These are phyloP conservation scores for Dicaeum eximium DNA, from an alignment of 2,113 vertebrate genomes.

Conservation along the genomic window DNA sequence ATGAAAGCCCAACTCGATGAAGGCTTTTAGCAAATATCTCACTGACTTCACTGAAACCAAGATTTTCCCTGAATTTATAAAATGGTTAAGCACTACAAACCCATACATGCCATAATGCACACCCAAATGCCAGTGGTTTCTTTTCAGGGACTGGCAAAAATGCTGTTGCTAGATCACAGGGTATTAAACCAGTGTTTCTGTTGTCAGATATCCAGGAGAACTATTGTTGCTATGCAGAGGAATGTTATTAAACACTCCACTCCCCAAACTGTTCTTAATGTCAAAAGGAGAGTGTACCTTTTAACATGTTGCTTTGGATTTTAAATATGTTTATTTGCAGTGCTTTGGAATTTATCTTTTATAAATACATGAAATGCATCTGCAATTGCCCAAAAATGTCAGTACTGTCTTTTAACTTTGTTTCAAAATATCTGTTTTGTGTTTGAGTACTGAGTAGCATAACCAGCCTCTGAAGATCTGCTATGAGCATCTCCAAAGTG, in stretches of 20 bases:
- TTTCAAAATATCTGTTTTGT: background rate
- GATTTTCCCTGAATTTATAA: background rate
- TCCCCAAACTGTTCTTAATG: background rate
- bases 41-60: background rate
- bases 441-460: background rate
- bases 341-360: background rate
- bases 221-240: background rate
- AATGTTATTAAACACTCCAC: background rate
- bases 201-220: background rate
- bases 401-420: background rate
- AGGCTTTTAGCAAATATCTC: background rate
- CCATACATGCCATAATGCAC: background rate
- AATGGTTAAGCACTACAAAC: background rate
- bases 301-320: background rate
- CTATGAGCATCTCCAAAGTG: background rate
- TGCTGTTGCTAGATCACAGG: background rate
- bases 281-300: background rate
- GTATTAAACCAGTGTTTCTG: background rate
- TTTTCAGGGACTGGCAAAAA: background rate
- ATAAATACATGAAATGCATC: background rate
- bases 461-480: background rate
- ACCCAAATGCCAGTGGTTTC: constrained; percentile 26
- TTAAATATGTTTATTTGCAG: background rate
- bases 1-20: background rate
- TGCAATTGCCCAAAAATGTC: background rate